Conservation (phyloP, 1,140 invertebrate genomes). For the Papilio polyxenes region DNA sequence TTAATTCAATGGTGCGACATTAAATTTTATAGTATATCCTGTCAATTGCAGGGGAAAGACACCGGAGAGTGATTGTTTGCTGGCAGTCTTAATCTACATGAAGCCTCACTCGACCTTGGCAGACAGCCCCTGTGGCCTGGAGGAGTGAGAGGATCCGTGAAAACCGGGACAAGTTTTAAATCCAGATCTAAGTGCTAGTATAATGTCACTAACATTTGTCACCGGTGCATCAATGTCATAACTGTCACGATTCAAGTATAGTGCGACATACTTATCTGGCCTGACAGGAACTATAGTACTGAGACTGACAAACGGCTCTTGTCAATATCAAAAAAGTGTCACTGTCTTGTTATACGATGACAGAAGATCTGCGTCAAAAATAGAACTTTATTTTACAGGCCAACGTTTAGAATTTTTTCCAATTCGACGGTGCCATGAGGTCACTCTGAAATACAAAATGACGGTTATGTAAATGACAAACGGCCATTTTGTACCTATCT, state of each 20-base stretch:
- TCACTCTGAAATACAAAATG: no score
- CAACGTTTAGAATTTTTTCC: no score
- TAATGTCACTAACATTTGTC: no score
- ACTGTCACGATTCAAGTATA: neutral
- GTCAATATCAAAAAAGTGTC: no score
- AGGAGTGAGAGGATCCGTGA: slow-evolving; percentile 44
- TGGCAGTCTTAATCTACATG: slow-evolving; percentile 66
- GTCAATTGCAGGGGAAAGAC: slow-evolving; percentile 46
- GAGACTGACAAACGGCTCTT: no score
- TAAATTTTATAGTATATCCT: neutral
- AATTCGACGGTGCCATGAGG: no score
- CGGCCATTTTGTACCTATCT: neutral
- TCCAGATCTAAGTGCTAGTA: neutral
- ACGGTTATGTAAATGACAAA: neutral
- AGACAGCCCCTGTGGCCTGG: slow-evolving; percentile 61
- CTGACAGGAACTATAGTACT: no score
- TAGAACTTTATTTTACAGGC: no score
- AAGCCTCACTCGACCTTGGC: slow-evolving; percentile 58
- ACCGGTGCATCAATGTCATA: neutral
- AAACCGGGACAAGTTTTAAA: neutral
- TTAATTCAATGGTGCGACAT: neutral
- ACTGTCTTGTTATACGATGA: no score
- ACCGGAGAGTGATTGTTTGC: slow-evolving; percentile 60
- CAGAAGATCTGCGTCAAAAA: no score
- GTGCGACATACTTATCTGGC: no score